These are phyloP conservation scores for Hafferia zeledoni DNA, from an alignment of 2,797 vertebrate species.

Conservation along the genomic window DNA sequence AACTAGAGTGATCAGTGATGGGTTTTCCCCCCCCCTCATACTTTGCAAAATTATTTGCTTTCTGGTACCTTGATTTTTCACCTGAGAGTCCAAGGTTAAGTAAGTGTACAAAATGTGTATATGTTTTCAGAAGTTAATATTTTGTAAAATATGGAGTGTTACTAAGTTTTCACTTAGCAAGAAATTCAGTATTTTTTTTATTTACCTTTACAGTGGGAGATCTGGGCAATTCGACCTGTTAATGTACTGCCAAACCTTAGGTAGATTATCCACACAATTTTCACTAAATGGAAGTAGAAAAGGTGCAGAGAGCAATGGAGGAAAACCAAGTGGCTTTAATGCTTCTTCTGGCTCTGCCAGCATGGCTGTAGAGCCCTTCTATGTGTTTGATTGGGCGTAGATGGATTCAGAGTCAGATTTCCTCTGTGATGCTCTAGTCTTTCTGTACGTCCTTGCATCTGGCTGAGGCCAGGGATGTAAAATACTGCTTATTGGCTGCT, in stretches of 20 bases:
- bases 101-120: background rate
- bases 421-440: background rate
- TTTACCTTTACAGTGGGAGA: background rate
- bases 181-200: background rate
- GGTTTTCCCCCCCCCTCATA: background rate
- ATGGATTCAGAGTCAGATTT: background rate
- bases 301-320: background rate
- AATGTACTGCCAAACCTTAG: background rate
- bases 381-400: background rate
- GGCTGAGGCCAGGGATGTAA: background rate
- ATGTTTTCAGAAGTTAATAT: background rate
- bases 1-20: background rate
- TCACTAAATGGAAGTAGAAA: background rate
- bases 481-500: background rate
- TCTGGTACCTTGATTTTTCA: background rate
- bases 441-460: background rate
- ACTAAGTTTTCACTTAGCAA: background rate
- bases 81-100: background rate
- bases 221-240: background rate
- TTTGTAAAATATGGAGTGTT: background rate
- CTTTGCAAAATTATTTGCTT: background rate
- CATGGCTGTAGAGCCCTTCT: accelerated
- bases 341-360: background rate
- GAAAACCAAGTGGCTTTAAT: background rate
- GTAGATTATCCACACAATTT: background rate